phyloP scores from a whole-genome alignment of 1,140 invertebrate species.

The Delia radicum region DNA sequence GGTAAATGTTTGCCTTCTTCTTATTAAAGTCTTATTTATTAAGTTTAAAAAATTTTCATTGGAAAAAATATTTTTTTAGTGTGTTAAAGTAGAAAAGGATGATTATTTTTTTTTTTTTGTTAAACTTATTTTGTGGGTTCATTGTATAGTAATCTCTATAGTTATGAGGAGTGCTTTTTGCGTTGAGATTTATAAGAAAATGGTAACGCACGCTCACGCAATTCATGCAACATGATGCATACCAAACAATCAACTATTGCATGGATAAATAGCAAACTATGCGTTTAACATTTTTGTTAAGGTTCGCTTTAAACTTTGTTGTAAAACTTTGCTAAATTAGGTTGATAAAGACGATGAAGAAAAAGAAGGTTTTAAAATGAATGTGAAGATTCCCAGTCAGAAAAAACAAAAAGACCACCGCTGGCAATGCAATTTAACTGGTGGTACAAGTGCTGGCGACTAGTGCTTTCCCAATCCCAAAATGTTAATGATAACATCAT shows the following conservation, averaged over 20 bases:
- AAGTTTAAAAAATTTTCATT: neutral
- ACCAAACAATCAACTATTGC: constrained; percentile 21
- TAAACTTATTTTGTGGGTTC: no score
- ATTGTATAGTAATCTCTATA: no score
- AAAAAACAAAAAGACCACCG: no score
- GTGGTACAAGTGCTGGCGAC: no score
- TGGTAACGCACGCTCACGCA: constrained; percentile 50
- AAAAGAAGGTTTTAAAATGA: no score
- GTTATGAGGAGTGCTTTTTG: neutral
- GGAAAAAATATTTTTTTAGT: neutral
- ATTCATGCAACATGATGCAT: constrained; percentile 47
- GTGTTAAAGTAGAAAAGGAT: neutral
- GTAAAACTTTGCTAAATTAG: neutral
- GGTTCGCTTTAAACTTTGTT: neutral
- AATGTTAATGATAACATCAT: no score
- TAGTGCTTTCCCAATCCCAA: no score
- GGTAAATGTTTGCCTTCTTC: neutral
- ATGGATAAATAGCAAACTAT: constrained; percentile 24
- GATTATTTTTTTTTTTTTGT: neutral
- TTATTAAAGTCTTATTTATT: neutral
- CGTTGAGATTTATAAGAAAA: neutral
- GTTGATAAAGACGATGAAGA: no score
- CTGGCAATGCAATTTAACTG: no score
- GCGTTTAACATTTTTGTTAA: neutral
- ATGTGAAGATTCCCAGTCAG: no score